Evolutionary conservation across 2,888 invertebrate species (phyloP).

Genomic region (Eumerus sabulonum): DNA sequence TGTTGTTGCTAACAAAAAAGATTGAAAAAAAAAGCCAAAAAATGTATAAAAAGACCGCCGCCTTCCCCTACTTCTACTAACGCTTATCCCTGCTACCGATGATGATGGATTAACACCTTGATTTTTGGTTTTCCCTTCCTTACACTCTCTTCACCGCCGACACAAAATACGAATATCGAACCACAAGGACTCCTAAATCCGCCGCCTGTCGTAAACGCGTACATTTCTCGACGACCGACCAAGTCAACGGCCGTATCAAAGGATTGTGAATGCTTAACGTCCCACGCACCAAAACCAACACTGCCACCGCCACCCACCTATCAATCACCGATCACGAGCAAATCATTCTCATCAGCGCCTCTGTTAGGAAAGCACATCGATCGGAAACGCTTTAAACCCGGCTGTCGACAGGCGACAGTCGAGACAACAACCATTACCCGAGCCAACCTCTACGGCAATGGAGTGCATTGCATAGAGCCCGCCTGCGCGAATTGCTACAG

Average conservation of each 20-base stretch:
- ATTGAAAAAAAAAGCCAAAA: neutral
- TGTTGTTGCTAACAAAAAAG: neutral
- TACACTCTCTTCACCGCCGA: conserved; percentile 18
- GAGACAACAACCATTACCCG: conserved; percentile 63
- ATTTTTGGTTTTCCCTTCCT: conserved; percentile 71
- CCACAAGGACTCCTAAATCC: conserved; percentile 56
- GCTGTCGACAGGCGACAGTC: conserved; percentile 43
- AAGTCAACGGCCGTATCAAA: conserved; percentile 11
- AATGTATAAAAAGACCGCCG: neutral
- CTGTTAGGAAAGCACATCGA: conserved; percentile 62
- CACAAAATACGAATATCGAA: too few relatives aligned
- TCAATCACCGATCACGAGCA: conserved; percentile 3
- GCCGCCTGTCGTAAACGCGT: conserved; percentile 69
- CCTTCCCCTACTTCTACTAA: conserved; percentile 37
- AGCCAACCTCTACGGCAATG: conserved; percentile 47
- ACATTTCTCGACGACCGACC: conserved; percentile 70
- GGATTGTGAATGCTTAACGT: conserved; percentile 53
- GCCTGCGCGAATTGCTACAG: conserved; percentile 63
- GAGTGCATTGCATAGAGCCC: conserved; percentile 45
- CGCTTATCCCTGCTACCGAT: conserved; percentile 58
- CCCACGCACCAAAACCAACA: conserved; percentile 59
- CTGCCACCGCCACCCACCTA: conserved; percentile 33
- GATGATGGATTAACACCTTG: conserved; percentile 71
- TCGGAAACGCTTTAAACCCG: conserved; percentile 56
- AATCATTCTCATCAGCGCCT: conserved; percentile 63